Evolutionary conservation across 2,888 invertebrate species (phyloP).

Genomic region (Caradrina kadenii): DNA sequence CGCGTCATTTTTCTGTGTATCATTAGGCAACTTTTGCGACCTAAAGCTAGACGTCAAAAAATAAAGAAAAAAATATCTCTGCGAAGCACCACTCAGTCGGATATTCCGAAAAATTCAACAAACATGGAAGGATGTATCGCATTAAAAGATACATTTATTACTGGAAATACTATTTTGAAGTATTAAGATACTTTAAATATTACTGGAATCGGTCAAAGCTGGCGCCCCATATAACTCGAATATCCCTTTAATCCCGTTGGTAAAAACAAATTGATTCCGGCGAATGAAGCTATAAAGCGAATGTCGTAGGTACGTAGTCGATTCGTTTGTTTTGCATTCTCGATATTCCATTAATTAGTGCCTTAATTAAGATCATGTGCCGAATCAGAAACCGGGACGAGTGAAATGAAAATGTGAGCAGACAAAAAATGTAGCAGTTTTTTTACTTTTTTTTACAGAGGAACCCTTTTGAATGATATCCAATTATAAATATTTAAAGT

Average conservation of each 20-base stretch:
- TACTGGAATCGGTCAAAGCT: constrained; percentile 38
- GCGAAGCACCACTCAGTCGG: constrained; percentile 46
- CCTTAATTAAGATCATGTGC: constrained; percentile 62
- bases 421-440: constrained; percentile 52
- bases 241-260: constrained; percentile 30
- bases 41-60: constrained; percentile 46
- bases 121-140: constrained; percentile 42
- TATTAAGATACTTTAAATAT: constrained; percentile 32
- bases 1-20: constrained; percentile 48
- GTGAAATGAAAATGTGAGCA: constrained; percentile 54
- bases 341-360: constrained; percentile 52
- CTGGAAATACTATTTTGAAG: constrained; percentile 51
- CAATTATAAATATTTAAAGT: constrained; percentile 87
- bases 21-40: constrained; percentile 49
- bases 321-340: constrained; percentile 47
- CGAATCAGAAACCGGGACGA: constrained; percentile 47
- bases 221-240: constrained; percentile 9
- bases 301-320: constrained; percentile 24
- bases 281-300: constrained; percentile 50
- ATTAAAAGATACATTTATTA: constrained; percentile 55
- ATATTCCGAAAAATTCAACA: constrained; percentile 50
- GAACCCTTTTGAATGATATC: constrained; percentile 73
- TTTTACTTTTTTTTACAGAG: constrained; percentile 55
- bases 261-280: constrained; percentile 49
- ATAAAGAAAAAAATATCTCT: constrained; percentile 30